Conservation (phyloP, 2,113 vertebrate genomes). For the Calidris pugnax region DNA sequence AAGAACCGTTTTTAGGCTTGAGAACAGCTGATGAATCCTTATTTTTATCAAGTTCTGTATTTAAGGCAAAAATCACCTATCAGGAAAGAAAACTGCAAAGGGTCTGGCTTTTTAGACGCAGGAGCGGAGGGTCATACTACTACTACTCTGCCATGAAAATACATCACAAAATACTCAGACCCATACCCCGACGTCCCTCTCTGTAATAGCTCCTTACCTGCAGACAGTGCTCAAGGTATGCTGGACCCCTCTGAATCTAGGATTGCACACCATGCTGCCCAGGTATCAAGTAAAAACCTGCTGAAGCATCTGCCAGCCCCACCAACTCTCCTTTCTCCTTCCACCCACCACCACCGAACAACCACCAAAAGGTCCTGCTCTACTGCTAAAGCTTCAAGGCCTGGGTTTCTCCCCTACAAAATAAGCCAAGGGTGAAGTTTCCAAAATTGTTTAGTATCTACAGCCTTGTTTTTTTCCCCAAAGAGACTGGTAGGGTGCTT, state of each 20-base stretch:
- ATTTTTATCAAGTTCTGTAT: constrained; percentile 18
- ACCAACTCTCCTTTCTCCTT: neutral
- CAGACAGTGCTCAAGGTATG: neutral
- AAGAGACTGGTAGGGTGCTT: neutral
- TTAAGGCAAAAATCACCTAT: neutral
- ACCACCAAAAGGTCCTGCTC: neutral
- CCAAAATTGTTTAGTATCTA: neutral
- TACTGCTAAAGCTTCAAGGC: neutral
- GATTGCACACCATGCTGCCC: neutral
- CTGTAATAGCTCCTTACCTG: neutral
- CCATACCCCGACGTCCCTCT: neutral
- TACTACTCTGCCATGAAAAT: neutral
- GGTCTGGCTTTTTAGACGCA: neutral
- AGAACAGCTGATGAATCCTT: constrained; percentile 2
- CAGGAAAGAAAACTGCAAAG: neutral
- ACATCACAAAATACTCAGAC: neutral
- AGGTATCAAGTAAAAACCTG: neutral
- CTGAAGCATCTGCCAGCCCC: neutral
- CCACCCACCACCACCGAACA: neutral
- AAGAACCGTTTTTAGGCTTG: neutral
- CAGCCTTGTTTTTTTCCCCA: neutral
- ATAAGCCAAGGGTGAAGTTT: neutral
- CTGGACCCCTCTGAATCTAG: neutral
- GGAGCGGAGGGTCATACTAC: neutral
- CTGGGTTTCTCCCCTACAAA: neutral